Base-by-base conservation (phyloP, 2,797 vertebrate species). In the Fratercula arctica region DNA sequence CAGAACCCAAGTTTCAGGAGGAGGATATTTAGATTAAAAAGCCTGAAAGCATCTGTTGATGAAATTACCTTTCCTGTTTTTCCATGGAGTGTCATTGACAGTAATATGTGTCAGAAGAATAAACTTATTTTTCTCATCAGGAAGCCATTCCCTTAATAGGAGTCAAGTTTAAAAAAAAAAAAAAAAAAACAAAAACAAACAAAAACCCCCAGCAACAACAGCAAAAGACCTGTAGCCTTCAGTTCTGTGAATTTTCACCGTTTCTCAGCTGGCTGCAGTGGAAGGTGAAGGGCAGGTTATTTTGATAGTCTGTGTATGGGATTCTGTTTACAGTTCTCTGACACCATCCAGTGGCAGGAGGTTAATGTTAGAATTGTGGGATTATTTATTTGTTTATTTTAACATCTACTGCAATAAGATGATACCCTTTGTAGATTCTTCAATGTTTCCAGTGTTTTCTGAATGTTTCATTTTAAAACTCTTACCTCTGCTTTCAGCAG, bases 331-430 rank as follows among this genome's bases (percentile, higher is more conserved):
- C 69, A 96, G 99, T 98, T 99, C 99, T 99, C 98, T 99, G 97
- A 98, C 99, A 98, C 98, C 99, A 99, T 99, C 99, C 98, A 98
- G 99, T 99, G 99, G 99, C 98, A 94, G 97, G 97, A 99, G 98
- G 97, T 97, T 98, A 98, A 96, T 97, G 96, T 66, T 95, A 91
- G 87, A 95, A 77, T 23, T 84, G 74, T 61, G 50, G 43, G 59
- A 77, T 85, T 85, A 72, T 64, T 87, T 95, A 77, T 60, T 78
- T 95, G 87, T 96, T 95, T 93, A 45, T 84, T 94, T 78, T 66
- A 83, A 60, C 54, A 16, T 66, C 69, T 59, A 11, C 70, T 91
- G 66, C 76, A 80, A 35, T 33, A 43, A 76, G 68, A 8, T 81
- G 19, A 14, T 93, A 12, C 45, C 51, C 54, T 88, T 88, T 88